A percentile compares a stretch with the other conserved stretches of the same genome.
phyloP scores from a whole-genome alignment of 2,797 vertebrate species.

The Etheostoma nigrum region DNA sequence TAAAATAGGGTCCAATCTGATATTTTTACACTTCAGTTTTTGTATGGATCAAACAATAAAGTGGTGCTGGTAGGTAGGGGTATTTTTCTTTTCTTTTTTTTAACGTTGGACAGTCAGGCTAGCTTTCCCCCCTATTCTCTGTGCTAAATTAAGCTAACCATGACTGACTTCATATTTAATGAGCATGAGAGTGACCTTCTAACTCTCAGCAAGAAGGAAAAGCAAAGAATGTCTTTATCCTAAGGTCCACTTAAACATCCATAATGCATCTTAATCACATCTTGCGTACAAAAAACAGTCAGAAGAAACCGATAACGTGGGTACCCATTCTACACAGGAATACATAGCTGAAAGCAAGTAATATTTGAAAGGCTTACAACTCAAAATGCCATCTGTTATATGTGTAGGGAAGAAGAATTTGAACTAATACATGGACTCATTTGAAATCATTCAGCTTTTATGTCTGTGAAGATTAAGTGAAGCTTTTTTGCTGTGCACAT shows the following conservation, averaged over 20 bases:
- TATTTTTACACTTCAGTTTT: not conserved
- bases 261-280: not conserved
- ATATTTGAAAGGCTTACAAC: no score
- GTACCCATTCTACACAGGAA: not conserved
- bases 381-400: not conserved
- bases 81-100: not conserved
- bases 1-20: not conserved
- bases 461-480: slow-evolving; percentile 2
- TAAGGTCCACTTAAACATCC: not conserved
- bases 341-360: not conserved
- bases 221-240: not conserved
- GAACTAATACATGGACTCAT: not conserved
- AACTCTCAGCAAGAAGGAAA: not conserved
- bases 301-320: not conserved
- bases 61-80: no score
- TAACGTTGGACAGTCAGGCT: not conserved
- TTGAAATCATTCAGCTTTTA: not conserved
- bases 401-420: not conserved
- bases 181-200: not conserved
- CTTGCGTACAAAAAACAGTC: not conserved
- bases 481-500: not conserved
- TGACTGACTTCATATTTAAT: not conserved
- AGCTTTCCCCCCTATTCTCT: not conserved
- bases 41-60: not conserved
- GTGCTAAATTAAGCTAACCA: not conserved